Base-by-base conservation (phyloP, 2,888 invertebrate genomes). In the Leptinotarsa tumamoca region DNA sequence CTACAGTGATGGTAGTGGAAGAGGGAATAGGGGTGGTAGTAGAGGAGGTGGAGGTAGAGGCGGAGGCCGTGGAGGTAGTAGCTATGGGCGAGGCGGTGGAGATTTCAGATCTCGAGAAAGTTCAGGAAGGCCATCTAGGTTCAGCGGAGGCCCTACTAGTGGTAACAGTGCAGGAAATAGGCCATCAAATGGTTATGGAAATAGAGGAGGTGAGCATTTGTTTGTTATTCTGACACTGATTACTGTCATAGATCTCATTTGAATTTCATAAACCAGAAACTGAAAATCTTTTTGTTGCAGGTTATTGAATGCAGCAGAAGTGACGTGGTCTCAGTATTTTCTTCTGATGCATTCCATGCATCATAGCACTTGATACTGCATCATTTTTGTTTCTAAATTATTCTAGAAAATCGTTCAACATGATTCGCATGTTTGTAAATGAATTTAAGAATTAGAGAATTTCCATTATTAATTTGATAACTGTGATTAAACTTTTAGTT, bases 1-100 rank as follows among this genome's bases (percentile, higher is more conserved):
- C 56, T 86, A 85, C 21, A 91, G 72, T 84, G 84, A 85, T 86
- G 87, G 87, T 51, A 89, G 91, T 66, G 89, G 91, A 67, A 86
- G 84, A 77, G 82, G 68, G 7, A 49, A 74, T 66, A 43, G 71
- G 33, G 68, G 73, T 21, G 68, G 74, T 33, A 23, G 71, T 7
- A 49, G 73, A n/a, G 61, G 77, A 21, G 54, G 74, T n/a, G 73
- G 73, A 2, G 21, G 78, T 61, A 43, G 73, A 21, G 75, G 80
- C 72, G 87, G 88, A 52, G 90, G 90, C 1, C 75, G 85, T 66
- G 85, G 86, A 80, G 85, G 86, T 70, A 81, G 82, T 56, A 68
- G 73, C 51, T 68, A 75, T 3, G 54, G 77, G 15, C 74, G 80
- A 18, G 71, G 76, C 87, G 90, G 77, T 17, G 76, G 81, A 33